Percentiles rank a stretch among this genome's conserved stretches.
Conservation (phyloP, 2,888 invertebrate genomes). For the Bellardia bayeri region DNA sequence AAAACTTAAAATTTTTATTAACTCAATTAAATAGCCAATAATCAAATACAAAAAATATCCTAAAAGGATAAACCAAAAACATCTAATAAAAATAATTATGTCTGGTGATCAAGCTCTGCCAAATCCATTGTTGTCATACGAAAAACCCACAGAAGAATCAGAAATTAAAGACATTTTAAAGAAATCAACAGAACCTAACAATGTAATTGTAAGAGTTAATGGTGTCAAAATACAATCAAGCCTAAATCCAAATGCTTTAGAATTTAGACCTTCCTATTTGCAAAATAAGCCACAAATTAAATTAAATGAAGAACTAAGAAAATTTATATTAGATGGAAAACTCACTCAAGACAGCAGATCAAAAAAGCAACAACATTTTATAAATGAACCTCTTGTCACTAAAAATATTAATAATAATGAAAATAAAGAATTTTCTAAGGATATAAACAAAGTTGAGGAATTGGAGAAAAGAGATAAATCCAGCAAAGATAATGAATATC, state of each 20-base stretch:
- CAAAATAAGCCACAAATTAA: neutral
- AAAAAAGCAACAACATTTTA: neutral
- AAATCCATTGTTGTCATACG: neutral
- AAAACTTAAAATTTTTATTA: conserved; percentile 50
- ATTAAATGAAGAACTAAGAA: neutral
- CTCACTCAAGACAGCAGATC: neutral
- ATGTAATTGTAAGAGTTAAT: conserved; percentile 63
- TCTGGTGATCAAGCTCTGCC: conserved; percentile 43
- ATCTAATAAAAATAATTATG: conserved; percentile 36
- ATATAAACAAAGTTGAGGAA: neutral
- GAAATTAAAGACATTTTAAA: neutral
- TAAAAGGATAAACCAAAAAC: neutral
- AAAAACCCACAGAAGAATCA: conserved; percentile 15
- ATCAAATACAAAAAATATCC: neutral
- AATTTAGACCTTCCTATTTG: conserved; percentile 73
- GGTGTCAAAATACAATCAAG: conserved; percentile 71
- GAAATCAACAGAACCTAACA: neutral
- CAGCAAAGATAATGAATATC: neutral
- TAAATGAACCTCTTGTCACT: neutral
- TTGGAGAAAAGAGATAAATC: neutral
- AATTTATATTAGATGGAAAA: neutral
- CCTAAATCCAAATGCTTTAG: conserved; percentile 75
- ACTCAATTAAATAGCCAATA: conserved; percentile 24
- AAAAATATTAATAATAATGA: neutral
- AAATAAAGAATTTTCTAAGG: neutral